A percentile compares a stretch with the other conserved stretches of the same genome.
Conservation (phyloP, 2,113 vertebrate species). For the Ophthalmolycus amberensis region DNA sequence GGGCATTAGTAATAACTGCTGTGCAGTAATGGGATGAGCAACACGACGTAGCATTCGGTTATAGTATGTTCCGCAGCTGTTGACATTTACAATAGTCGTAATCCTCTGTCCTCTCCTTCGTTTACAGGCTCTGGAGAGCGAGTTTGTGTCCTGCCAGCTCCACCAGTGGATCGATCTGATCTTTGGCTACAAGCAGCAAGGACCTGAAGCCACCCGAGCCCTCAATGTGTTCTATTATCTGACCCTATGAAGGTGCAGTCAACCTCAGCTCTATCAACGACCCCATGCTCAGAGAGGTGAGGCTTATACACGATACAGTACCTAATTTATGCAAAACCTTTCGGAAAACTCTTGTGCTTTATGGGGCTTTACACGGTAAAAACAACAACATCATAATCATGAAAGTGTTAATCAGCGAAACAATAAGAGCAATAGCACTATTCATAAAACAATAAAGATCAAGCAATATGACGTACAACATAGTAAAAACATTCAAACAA, state of each 20-base stretch:
- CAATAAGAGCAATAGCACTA: neutral
- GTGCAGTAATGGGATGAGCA: conserved; percentile 47
- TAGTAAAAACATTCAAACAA: neutral
- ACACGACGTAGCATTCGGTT: conserved; percentile 42
- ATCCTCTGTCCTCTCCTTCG: conserved; percentile 27
- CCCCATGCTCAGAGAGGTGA: conserved; percentile 94
- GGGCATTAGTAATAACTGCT: conserved; percentile 57
- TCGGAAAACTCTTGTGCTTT: neutral
- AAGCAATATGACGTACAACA: neutral
- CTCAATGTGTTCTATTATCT: conserved; percentile 98
- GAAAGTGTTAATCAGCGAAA: neutral
- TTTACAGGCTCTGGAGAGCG: conserved; percentile 95
- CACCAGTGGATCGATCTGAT: conserved; percentile 99
- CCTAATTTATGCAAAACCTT: neutral
- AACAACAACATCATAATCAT: neutral
- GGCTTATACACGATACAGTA: conserved; percentile 31
- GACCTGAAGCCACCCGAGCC: conserved; percentile 92
- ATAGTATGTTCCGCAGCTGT: conserved; percentile 40
- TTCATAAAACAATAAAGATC: neutral
- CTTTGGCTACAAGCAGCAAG: conserved; percentile 99
- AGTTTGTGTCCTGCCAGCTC: conserved; percentile 99
- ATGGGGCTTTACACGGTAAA: neutral
- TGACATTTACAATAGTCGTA: conserved; percentile 32
- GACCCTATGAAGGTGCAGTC: conserved; percentile 96
- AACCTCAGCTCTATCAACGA: conserved; percentile 94